Evolutionary conservation across 2,888 invertebrate genomes (phyloP).

Genomic region (Drosophila prostipennis): DNA sequence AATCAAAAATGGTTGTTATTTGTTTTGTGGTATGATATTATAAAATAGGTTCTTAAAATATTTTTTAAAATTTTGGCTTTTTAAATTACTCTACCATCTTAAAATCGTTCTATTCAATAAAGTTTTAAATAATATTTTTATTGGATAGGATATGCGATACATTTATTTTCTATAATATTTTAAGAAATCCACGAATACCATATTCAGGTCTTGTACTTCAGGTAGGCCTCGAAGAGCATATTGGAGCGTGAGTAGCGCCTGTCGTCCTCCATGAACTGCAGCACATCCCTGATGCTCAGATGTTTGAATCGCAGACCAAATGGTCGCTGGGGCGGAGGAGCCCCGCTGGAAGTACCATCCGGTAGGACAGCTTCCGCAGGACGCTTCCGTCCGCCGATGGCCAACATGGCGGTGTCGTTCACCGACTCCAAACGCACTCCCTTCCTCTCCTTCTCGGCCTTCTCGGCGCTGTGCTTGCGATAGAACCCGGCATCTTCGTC

Average conservation of each 20-base stretch:
- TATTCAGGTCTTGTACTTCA: slow-evolving; percentile 50
- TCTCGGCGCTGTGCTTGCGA: slow-evolving; percentile 6
- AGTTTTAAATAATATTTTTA: too few relatives aligned
- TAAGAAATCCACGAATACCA: not conserved
- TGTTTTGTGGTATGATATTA: too few relatives aligned
- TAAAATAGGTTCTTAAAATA: too few relatives aligned
- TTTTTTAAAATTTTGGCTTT: too few relatives aligned
- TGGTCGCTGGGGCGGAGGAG: slow-evolving; percentile 1
- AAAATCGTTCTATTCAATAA: too few relatives aligned
- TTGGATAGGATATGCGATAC: too few relatives aligned
- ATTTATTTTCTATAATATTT: too few relatives aligned
- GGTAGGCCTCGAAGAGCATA: slow-evolving; percentile 54
- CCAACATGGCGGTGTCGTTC: slow-evolving; percentile 58
- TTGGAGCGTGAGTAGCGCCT: slow-evolving; percentile 47
- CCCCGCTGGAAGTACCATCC: not conserved
- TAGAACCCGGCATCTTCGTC: slow-evolving; percentile 51
- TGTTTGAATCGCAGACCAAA: slow-evolving; percentile 46
- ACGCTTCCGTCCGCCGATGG: slow-evolving; percentile 49
- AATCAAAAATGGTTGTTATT: too few relatives aligned
- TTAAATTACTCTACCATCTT: too few relatives aligned
- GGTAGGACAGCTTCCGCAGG: not conserved
- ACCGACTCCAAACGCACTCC: slow-evolving; percentile 32
- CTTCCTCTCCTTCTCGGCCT: not conserved
- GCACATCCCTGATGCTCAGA: slow-evolving; percentile 53
- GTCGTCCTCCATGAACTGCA: slow-evolving; percentile 55